Conservation (phyloP, 2,888 invertebrate species). For the Meiosimyza decipiens region DNA sequence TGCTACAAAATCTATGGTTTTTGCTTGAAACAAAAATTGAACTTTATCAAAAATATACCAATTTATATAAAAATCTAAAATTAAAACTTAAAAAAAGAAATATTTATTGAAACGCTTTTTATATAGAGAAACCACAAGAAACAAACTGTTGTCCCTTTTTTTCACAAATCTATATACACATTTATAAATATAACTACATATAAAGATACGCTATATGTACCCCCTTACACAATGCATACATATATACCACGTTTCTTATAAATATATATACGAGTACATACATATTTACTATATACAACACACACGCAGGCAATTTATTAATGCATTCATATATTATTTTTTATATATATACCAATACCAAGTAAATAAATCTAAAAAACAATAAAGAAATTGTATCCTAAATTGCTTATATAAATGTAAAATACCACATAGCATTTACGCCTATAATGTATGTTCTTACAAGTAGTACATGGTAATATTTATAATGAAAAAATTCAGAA, state of each 20-base stretch:
- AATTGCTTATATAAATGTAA: not conserved
- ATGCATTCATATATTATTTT: conserved; percentile 21
- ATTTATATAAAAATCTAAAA: conserved; percentile 13
- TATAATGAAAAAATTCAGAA: not conserved
- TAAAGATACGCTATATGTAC: conserved; percentile 22
- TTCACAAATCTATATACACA: not conserved
- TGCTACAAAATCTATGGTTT: conserved; percentile 7
- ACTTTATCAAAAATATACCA: not conserved
- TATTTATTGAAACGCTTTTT: conserved; percentile 21
- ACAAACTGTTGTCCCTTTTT: conserved; percentile 5
- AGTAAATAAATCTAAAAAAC: conserved; percentile 3
- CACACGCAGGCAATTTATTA: conserved; percentile 11
- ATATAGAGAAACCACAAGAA: conserved; percentile 8
- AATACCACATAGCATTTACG: not conserved
- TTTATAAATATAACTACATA: conserved; percentile 2
- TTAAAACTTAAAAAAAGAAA: not conserved
- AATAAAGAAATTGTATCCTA: not conserved
- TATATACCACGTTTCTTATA: conserved; percentile 17
- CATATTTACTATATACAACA: conserved; percentile 25
- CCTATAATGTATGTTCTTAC: not conserved
- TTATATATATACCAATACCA: conserved; percentile 9
- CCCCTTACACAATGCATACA: not conserved
- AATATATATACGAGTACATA: conserved; percentile 14
- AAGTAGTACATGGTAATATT: too few species aligned
- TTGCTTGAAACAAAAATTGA: conserved; percentile 6